These are phyloP conservation scores for Columba guinea DNA, from an alignment of 2,797 vertebrate species.

Conservation along the genomic window DNA sequence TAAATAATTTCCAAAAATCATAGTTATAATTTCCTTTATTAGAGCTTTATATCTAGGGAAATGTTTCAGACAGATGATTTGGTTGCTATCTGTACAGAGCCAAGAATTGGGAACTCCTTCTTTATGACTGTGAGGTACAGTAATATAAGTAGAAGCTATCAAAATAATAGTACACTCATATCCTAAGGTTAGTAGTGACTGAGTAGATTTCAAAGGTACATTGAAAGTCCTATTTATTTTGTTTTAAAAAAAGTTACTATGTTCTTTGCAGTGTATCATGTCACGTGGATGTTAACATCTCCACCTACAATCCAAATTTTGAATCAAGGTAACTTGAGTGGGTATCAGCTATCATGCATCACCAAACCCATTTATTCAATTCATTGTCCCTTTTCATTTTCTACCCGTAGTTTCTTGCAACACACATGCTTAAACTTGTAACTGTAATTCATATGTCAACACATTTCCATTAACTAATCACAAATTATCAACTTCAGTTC, in stretches of 20 bases:
- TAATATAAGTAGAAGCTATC: not conserved
- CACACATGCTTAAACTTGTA: not conserved
- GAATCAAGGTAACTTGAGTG: not conserved
- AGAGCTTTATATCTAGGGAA: not conserved
- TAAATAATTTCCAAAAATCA: not conserved
- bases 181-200: not conserved
- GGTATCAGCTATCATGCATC: not conserved
- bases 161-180: not conserved
- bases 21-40: not conserved
- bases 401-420: not conserved
- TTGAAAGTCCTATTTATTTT: not conserved
- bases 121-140: not conserved
- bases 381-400: not conserved
- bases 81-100: not conserved
- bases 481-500: not conserved
- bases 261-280: not conserved
- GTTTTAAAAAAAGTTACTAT: not conserved
- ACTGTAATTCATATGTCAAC: not conserved
- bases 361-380: not conserved
- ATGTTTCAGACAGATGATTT: not conserved
- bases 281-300: not conserved
- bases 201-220: not conserved
- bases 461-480: slow-evolving; percentile 35
- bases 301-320: not conserved
- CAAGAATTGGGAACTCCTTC: not conserved